Evolutionary conservation across 2,797 vertebrate genomes (phyloP).

Genomic region (Melanogrammus aeglefinus): DNA sequence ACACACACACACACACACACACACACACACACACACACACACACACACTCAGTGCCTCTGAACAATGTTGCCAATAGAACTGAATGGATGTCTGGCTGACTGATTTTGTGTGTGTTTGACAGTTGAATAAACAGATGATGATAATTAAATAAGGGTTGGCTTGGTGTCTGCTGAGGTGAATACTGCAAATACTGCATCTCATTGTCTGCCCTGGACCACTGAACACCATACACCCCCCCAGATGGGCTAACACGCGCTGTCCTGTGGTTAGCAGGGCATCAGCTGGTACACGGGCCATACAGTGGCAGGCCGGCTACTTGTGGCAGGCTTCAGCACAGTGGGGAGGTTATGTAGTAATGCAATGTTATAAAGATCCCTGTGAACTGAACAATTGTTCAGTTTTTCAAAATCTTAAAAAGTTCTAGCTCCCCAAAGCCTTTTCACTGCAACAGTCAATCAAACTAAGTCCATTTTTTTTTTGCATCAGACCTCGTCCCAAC

Average conservation of each 20-base stretch:
- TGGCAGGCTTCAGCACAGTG: background rate
- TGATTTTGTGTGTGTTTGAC: conserved; percentile 46
- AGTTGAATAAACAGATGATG: conserved; percentile 59
- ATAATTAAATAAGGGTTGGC: conserved; percentile 37
- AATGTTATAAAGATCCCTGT: background rate
- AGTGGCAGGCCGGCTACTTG: background rate
- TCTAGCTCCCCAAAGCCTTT: background rate
- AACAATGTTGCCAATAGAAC: conserved; percentile 54
- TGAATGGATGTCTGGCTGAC: conserved; percentile 38
- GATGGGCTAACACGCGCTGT: background rate
- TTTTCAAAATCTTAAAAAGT: background rate
- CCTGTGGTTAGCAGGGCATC: background rate
- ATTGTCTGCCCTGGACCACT: background rate
- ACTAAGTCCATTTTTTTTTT: background rate
- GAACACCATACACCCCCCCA: background rate
- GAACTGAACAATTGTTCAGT: background rate
- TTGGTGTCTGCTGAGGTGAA: conserved; percentile 38
- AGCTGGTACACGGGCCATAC: background rate
- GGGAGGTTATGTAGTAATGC: background rate
- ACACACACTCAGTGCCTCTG: conserved; percentile 61
- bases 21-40: conserved; percentile 48
- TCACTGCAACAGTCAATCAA: background rate
- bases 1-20: no score
- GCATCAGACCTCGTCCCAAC: background rate
- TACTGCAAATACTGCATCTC: background rate